These are phyloP conservation scores for Ophion obscuratus DNA, from an alignment of 2,888 invertebrate genomes.

Conservation along the genomic window DNA sequence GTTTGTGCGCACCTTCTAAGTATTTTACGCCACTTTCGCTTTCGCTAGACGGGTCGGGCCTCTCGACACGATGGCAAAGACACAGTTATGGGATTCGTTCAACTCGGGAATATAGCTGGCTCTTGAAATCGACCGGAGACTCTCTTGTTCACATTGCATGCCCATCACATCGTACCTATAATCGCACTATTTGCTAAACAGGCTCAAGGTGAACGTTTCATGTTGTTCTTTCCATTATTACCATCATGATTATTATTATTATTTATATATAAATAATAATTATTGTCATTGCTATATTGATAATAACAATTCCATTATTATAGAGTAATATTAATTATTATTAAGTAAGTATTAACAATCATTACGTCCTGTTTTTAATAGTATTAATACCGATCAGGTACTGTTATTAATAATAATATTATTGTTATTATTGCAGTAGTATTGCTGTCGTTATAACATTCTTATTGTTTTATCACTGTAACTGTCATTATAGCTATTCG, in stretches of 20 bases:
- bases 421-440: too few relatives aligned
- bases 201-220: conserved; percentile 72
- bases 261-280: background rate
- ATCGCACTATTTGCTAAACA: conserved; percentile 48
- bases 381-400: too few relatives aligned
- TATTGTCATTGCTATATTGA: background rate
- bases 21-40: conserved; percentile 62
- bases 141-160: conserved; percentile 66
- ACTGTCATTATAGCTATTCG: too few relatives aligned
- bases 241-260: conserved; percentile 2
- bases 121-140: conserved; percentile 33
- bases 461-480: too few relatives aligned
- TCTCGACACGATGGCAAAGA: conserved; percentile 28
- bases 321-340: background rate
- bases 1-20: conserved; percentile 53
- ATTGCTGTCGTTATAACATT: too few relatives aligned
- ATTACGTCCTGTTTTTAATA: too few relatives aligned
- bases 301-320: background rate
- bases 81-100: conserved; percentile 22
- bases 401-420: too few relatives aligned
- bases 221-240: conserved; percentile 11
- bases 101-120: conserved; percentile 13
- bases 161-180: conserved; percentile 42
- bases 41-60: conserved; percentile 41
- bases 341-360: too few relatives aligned